Evolutionary conservation across 2,888 invertebrate genomes (phyloP).

Genomic region (Troides aeacus): DNA sequence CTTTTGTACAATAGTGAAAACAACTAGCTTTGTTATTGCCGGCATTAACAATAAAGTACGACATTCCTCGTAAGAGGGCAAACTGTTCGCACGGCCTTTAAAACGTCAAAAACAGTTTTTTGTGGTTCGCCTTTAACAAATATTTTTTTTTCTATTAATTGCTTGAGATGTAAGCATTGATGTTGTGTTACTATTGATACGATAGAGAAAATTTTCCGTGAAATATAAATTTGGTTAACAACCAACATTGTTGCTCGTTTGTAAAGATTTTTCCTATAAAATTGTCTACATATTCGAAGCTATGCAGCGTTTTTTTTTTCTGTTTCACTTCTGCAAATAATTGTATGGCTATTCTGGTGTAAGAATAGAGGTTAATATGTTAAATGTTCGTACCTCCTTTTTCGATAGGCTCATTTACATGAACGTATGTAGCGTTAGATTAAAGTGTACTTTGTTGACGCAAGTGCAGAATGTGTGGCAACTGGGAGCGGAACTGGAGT

Average conservation of each 20-base stretch:
- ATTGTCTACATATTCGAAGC: too few relatives aligned
- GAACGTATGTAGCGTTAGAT: slow-evolving; percentile 30
- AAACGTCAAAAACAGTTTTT: slow-evolving; percentile 55
- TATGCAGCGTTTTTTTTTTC: too few relatives aligned
- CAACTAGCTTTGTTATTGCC: slow-evolving; percentile 47
- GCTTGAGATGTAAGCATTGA: slow-evolving; percentile 5
- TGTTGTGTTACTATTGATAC: too few relatives aligned
- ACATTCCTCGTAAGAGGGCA: slow-evolving; percentile 58
- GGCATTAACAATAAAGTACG: slow-evolving; percentile 57
- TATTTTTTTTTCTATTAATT: slow-evolving; percentile 49
- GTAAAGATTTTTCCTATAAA: too few relatives aligned
- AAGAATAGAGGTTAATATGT: background rate
- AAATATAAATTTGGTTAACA: too few relatives aligned
- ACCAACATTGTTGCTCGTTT: too few relatives aligned
- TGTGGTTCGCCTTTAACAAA: slow-evolving; percentile 47
- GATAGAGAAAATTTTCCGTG: too few relatives aligned
- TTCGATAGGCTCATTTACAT: slow-evolving; percentile 32
- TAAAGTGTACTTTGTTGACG: slow-evolving; percentile 38
- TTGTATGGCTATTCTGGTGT: background rate
- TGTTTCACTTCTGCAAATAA: background rate
- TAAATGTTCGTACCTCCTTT: slow-evolving; percentile 28
- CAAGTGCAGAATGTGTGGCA: slow-evolving; percentile 51
- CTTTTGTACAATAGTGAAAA: slow-evolving; percentile 48
- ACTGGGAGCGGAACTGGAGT: slow-evolving; percentile 59
- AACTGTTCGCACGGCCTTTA: slow-evolving; percentile 49